Evolutionary conservation across 2,797 vertebrate species (phyloP), one percentile per base, ranked within the genome.

Genomic region (Tenualosa ilisha): DNA sequence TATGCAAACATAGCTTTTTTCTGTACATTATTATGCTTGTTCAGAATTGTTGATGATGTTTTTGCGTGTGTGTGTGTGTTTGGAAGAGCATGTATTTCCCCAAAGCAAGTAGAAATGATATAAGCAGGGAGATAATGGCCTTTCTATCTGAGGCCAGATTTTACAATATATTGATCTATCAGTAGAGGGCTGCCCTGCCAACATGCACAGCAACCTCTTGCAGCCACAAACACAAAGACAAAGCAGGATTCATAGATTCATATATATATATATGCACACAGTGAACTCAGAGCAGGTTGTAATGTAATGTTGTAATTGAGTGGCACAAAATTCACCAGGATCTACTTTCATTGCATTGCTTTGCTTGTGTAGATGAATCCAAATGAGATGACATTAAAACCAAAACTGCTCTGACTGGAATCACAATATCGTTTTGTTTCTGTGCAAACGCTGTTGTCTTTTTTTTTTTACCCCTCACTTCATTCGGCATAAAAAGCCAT

Each of bases 61-160:
- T 75, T 59, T 83, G 82, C 85, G 3, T 37, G 11, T 72, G 24
- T 72, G 15, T 75, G 22, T 68, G 88, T 63, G 49, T 26, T 72
- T 17, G 68, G 5, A 72, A 17, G 68, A 6, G 15, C 15, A 72
- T 72, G 68, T 72, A 31, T 72, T 81, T 81, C 49, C 85, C 9
- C 26, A 26, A 56, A n/a, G 84, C 61, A 85, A 86, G 81, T 63
- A 84, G 84, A 85, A 31, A 86, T 54, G 79, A 89, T 81, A 85
- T 79, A 86, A 88, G 51, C 82, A 40, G 82, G 49, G 65, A 81
- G 82, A 68, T 89, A 81, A 87, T 84, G 81, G 75, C 68, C 82
- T 46, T 17, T 82, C 46, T 43, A 82, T 82, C 81, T 53, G 72
- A 79, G 61, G 56, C 56, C 59, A 50, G 54, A 3, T 81, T 81